Evolutionary conservation across 2,888 invertebrate genomes (phyloP), one percentile per base, ranked within the genome.

Genomic region (Nineta flava): DNA sequence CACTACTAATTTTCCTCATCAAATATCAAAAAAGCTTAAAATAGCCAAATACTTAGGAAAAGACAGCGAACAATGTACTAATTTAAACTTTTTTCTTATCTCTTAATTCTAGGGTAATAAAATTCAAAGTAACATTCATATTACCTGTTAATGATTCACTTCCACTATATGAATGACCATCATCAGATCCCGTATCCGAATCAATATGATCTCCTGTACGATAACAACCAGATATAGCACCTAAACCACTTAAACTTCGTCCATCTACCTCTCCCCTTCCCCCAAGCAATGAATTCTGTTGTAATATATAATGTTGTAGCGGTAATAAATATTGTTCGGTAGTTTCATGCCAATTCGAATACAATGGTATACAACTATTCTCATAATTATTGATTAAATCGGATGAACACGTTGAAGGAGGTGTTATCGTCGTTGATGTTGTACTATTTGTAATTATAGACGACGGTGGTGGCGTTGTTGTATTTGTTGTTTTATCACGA

Each of bases 241-340:
- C 26, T 26, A 26, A 26, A 26, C 26, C 26, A 26, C 26, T 26
- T 26, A 26, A 26, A 26, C 26, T 26, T 7, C 26, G 4, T 6
- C 26, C 26, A 26, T 26, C 26, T 6, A 7, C n/a, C n/a, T n/a
- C 26, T 26, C 7, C 26, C 26, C 26, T 3, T 6, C 26, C 26
- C 4, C 81, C 80, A 52, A 81, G 80, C 44, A 82, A 66, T 60
- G 85, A 84, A 1, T 85, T 85, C 67, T 91, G 91, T 61, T 90
- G 88, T 59, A 91, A 75, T 57, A 91, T 83, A 61, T 90, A 91
- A 66, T 90, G 87, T 65, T 90, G 88, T 54, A 91, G 68, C 9
- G 90, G 90, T 60, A 88, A 65, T 54, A 90, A 68, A 62, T 88
- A 87, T 26, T 26, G 26, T 26, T 26, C 26, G 1, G 26, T 26